Conservation (phyloP, 2,888 invertebrate genomes). For the Plagodis dolabraria region DNA sequence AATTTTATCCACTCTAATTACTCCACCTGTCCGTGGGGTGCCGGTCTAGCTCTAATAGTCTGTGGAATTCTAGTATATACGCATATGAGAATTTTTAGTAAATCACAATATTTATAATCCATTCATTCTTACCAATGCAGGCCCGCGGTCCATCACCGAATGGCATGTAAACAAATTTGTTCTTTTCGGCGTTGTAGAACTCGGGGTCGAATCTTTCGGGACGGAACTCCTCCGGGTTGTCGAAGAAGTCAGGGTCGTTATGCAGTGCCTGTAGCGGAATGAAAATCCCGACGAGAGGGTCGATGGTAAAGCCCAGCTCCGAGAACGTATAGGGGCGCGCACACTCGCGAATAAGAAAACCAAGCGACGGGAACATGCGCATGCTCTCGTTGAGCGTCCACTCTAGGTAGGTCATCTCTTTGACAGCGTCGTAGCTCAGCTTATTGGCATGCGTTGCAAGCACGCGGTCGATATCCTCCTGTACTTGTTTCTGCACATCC, state of each 20-base stretch:
- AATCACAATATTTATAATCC: background rate
- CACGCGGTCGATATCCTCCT: slow-evolving; percentile 57
- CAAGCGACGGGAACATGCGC: slow-evolving; percentile 60
- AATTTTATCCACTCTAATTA: no score
- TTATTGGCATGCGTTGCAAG: slow-evolving; percentile 51
- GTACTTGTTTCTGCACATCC: slow-evolving; percentile 56
- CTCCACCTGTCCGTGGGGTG: no score
- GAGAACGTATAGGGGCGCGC: slow-evolving; percentile 49
- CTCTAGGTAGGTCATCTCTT: slow-evolving; percentile 65
- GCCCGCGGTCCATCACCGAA: slow-evolving; percentile 67
- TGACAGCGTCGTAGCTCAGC: slow-evolving; percentile 61
- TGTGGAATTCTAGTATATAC: background rate
- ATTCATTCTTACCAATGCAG: slow-evolving; percentile 60
- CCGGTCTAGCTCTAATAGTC: background rate
- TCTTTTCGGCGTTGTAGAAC: slow-evolving; percentile 35
- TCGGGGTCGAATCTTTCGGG: slow-evolving; percentile 61
- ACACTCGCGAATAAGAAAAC: slow-evolving; percentile 49
- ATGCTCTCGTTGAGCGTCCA: slow-evolving; percentile 64
- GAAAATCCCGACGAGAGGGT: slow-evolving; percentile 36
- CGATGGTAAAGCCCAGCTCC: slow-evolving; percentile 32
- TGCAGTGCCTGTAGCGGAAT: slow-evolving; percentile 45
- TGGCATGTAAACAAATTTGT: slow-evolving; percentile 62
- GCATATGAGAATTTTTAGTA: background rate
- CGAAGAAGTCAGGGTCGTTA: slow-evolving; percentile 61
- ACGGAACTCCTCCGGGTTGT: slow-evolving; percentile 54